A percentile compares a stretch with the other conserved stretches of the same genome.
Conservation (phyloP, 2,797 vertebrate genomes). For the Cuculus canorus region DNA sequence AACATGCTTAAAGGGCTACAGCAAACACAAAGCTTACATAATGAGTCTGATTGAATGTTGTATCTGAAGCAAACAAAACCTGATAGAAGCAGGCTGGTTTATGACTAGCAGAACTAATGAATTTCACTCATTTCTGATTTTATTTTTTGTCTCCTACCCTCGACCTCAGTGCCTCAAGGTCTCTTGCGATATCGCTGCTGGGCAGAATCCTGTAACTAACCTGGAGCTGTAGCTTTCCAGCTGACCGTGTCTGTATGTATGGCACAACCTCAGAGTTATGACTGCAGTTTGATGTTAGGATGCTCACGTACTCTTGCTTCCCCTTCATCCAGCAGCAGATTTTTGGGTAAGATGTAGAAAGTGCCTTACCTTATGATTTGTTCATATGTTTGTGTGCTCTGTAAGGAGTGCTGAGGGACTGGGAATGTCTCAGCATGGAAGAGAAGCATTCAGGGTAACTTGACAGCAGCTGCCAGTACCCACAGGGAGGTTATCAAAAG, state of each 20-base stretch:
- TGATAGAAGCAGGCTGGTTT: not conserved
- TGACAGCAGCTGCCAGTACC: not conserved
- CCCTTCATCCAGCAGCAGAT: not conserved
- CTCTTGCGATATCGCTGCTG: not conserved
- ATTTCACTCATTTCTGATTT: not conserved
- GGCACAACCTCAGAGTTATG: too few species aligned
- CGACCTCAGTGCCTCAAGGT: accelerated
- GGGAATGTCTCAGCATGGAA: not conserved
- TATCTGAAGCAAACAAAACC: not conserved
- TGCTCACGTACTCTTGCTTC: accelerated
- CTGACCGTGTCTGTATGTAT: accelerated
- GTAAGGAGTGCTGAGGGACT: not conserved
- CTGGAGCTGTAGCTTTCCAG: not conserved
- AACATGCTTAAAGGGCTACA: not conserved
- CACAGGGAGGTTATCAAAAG: not conserved
- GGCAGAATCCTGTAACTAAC: not conserved
- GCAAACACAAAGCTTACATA: not conserved
- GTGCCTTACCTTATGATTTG: not conserved
- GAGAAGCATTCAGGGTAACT: not conserved
- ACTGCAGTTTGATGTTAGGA: not conserved
- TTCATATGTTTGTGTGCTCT: too few species aligned
- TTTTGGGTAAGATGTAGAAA: not conserved
- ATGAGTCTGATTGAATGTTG: not conserved
- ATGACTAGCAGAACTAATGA: not conserved
- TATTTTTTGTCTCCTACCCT: not conserved